These are phyloP conservation scores for Drosophila conformis DNA, from an alignment of 2,888 invertebrate genomes.

Conservation along the genomic window DNA sequence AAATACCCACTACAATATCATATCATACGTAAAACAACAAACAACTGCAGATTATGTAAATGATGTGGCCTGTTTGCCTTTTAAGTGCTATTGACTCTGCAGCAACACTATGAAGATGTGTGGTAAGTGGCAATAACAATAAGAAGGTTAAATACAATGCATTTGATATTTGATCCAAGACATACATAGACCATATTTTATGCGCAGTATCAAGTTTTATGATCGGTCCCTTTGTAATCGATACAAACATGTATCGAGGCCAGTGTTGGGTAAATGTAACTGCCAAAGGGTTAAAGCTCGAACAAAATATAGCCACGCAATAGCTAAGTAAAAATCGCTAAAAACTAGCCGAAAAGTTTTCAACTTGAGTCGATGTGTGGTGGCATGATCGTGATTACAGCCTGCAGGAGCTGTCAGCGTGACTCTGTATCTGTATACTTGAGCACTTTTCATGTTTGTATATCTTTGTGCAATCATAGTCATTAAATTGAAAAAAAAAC, in stretches of 20 bases:
- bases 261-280: conserved; percentile 10
- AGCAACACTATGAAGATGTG: conserved; percentile 39
- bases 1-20: conserved; percentile 7
- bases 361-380: conserved; percentile 24
- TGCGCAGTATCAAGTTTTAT: conserved; percentile 22
- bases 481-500: conserved; percentile 69
- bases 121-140: conserved; percentile 73
- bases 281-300: conserved; percentile 19
- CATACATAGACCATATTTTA: conserved; percentile 27
- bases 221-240: conserved; percentile 31
- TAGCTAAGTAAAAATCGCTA: not conserved
- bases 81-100: conserved; percentile 46
- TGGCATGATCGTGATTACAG: conserved; percentile 62
- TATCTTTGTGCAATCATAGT: conserved; percentile 72
- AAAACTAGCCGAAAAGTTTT: conserved; percentile 37
- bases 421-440: conserved; percentile 37
- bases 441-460: conserved; percentile 2
- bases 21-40: not conserved
- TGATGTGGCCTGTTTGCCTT: conserved; percentile 40
- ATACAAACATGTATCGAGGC: conserved; percentile 38
- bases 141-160: conserved; percentile 70
- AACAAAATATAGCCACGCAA: not conserved
- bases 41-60: conserved; percentile 55
- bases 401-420: conserved; percentile 52
- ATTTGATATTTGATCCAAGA: conserved; percentile 35